These are phyloP conservation scores for Caenorhabditis wallacei DNA, from an alignment of 2,888 invertebrate genomes.

Conservation along the genomic window DNA sequence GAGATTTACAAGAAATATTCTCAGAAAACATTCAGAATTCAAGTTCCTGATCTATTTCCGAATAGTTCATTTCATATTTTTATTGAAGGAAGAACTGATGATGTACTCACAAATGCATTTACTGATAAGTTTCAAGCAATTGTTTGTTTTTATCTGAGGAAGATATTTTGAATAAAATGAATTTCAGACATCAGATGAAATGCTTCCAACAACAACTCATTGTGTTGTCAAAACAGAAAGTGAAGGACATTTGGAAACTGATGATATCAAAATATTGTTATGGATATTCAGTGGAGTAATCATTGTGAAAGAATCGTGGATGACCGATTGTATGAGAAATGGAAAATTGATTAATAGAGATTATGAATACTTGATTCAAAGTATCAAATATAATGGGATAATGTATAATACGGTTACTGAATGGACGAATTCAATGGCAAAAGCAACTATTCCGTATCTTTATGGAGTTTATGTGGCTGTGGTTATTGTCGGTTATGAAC, in stretches of 20 bases:
- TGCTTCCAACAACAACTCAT: slow-evolving; percentile 22
- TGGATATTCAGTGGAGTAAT: slow-evolving; percentile 27
- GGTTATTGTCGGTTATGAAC: slow-evolving; percentile 2
- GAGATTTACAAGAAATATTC: slow-evolving; percentile 15
- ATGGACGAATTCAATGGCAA: slow-evolving; percentile 23
- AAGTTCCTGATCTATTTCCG: slow-evolving; percentile 12
- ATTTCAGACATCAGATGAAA: slow-evolving; percentile 10
- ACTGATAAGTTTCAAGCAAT: slow-evolving; percentile 18
- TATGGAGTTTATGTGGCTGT: slow-evolving; percentile 15
- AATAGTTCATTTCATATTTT: slow-evolving; percentile 24
- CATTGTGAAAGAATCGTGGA: slow-evolving; percentile 26
- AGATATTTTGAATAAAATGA: not conserved
- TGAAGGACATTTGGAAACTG: slow-evolving; percentile 2
- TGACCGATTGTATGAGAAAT: slow-evolving; percentile 23
- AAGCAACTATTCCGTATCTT: slow-evolving; percentile 10
- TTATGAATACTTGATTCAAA: slow-evolving; percentile 10
- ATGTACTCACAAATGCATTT: not conserved
- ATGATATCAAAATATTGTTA: slow-evolving; percentile 5
- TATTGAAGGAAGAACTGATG: slow-evolving; percentile 10
- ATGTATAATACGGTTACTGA: slow-evolving; percentile 14
- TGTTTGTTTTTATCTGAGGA: not conserved
- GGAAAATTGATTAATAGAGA: not conserved
- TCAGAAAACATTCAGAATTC: slow-evolving; percentile 16
- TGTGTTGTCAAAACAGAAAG: slow-evolving; percentile 16
- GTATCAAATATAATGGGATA: slow-evolving; percentile 5